These are phyloP conservation scores for Trogon melanurus DNA, from an alignment of 2,113 vertebrate species.

Conservation along the genomic window DNA sequence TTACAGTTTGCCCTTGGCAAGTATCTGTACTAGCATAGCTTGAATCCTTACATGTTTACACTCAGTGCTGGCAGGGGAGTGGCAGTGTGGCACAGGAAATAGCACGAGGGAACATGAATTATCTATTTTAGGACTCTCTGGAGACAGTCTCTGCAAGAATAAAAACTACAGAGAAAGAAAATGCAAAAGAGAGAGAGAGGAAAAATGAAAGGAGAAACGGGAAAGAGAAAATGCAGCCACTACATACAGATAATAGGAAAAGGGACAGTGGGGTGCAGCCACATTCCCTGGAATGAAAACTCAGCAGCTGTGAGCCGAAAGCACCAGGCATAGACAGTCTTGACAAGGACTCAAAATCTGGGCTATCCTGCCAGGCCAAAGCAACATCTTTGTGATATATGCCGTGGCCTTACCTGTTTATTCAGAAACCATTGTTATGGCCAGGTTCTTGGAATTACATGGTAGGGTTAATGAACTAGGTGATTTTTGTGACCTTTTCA, in stretches of 20 bases:
- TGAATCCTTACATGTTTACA: slow-evolving; percentile 42
- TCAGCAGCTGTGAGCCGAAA: background rate
- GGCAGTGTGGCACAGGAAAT: slow-evolving; percentile 34
- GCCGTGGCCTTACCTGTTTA: background rate
- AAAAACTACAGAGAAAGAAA: background rate
- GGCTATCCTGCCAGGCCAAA: background rate
- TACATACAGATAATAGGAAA: background rate
- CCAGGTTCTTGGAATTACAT: background rate
- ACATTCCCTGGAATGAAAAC: background rate
- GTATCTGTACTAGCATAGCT: slow-evolving; percentile 41
- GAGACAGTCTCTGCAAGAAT: background rate
- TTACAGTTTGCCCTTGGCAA: slow-evolving; percentile 66
- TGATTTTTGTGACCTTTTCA: background rate
- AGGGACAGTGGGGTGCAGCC: background rate
- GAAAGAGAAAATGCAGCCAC: background rate
- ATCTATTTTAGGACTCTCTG: background rate
- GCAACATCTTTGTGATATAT: background rate
- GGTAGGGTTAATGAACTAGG: background rate
- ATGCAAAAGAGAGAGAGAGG: background rate
- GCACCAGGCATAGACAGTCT: background rate
- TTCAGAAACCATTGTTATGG: background rate
- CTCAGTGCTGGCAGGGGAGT: slow-evolving; percentile 16
- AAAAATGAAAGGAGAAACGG: background rate
- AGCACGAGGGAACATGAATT: background rate
- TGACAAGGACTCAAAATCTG: background rate